Evolutionary conservation across 2,113 vertebrate species (phyloP).

Genomic region (Callaeas wilsoni): DNA sequence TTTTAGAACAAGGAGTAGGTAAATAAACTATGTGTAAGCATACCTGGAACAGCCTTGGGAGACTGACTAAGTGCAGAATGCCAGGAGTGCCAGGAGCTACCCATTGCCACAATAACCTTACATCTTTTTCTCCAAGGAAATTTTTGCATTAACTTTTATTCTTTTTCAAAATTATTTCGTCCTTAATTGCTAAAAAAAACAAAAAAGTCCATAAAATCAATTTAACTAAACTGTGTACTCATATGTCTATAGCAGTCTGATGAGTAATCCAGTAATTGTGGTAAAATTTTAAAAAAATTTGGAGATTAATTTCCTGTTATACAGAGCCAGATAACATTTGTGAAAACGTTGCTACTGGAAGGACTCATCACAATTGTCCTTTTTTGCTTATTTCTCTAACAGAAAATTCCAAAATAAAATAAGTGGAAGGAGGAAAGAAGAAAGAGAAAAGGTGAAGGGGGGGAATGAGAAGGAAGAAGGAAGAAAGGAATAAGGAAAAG

Average conservation of each 20-base stretch:
- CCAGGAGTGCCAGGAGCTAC: background rate
- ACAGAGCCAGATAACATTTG: background rate
- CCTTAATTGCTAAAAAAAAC: background rate
- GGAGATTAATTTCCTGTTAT: background rate
- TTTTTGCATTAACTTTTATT: background rate
- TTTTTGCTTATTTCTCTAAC: background rate
- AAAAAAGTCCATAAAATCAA: background rate
- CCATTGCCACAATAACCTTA: background rate
- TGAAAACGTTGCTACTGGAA: background rate
- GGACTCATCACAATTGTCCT: background rate
- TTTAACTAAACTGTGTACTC: background rate
- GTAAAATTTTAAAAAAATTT: background rate
- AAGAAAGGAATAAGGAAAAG: background rate
- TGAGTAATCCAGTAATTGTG: background rate
- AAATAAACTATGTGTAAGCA: background rate
- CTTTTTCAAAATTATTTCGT: background rate
- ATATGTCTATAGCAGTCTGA: background rate
- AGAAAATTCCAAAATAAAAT: background rate
- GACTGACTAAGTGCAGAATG: background rate
- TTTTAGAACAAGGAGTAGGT: background rate
- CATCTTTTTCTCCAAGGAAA: background rate
- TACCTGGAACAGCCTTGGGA: background rate
- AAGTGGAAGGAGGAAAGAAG: background rate
- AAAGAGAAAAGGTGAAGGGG: background rate
- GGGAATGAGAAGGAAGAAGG: accelerated